Conservation (phyloP, 1,140 invertebrate genomes). For the Halesus radiatus region DNA sequence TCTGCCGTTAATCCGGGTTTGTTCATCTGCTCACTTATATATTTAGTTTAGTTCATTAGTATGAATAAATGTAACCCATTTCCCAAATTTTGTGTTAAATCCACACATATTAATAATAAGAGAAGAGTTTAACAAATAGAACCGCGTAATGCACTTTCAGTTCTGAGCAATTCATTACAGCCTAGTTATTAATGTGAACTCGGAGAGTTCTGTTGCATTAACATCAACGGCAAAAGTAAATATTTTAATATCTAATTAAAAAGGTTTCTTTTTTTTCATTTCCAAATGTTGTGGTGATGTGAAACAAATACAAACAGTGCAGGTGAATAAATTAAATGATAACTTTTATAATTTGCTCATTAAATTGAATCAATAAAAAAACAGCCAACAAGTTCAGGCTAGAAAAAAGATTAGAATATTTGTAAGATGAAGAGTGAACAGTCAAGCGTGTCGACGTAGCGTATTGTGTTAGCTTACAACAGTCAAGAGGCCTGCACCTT, state of each 20-base stretch:
- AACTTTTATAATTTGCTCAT: background rate
- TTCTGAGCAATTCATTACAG: too few species aligned
- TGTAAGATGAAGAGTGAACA: conserved; percentile 21
- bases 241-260: too few species aligned
- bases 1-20: conserved; percentile 18
- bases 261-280: too few species aligned
- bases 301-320: too few species aligned
- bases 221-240: too few species aligned
- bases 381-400: background rate
- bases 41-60: conserved; percentile 20
- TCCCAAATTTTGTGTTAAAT: conserved; percentile 28
- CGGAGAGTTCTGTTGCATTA: too few species aligned
- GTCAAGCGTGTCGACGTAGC: conserved; percentile 17
- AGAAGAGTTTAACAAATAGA: background rate
- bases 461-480: conserved; percentile 27
- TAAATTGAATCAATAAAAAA: background rate
- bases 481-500: background rate
- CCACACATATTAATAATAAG: conserved; percentile 12
- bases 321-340: background rate
- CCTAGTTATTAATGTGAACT: too few species aligned
- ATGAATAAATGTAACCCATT: conserved; percentile 11
- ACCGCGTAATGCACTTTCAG: too few species aligned
- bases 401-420: background rate
- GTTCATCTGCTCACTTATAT: conserved; percentile 28
- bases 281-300: too few species aligned